A percentile compares a stretch with the other conserved stretches of the same genome.
Conservation (phyloP, 2,888 invertebrate genomes). For the Octonoba sinensis region DNA sequence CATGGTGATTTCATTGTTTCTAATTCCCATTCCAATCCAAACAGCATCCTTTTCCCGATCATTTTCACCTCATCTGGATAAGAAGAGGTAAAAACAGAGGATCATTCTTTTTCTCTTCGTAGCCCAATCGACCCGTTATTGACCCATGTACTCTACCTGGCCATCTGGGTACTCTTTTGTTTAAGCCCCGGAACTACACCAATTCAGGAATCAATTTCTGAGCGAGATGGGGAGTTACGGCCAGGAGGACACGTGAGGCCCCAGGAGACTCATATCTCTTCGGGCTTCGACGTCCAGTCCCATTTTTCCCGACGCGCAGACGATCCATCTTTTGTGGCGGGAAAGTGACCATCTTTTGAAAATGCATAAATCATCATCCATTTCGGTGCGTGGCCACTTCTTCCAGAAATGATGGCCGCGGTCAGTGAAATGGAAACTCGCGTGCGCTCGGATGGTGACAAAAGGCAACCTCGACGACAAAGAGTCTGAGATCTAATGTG, state of each 20-base stretch:
- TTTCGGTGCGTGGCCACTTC: background rate
- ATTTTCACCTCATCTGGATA: too few relatives aligned
- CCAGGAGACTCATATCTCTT: constrained; percentile 34
- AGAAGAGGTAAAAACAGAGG: too few relatives aligned
- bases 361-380: constrained; percentile 21
- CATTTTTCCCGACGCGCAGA: constrained; percentile 19
- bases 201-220: constrained; percentile 46
- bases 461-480: too few relatives aligned
- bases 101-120: too few relatives aligned
- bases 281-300: constrained; percentile 15
- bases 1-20: too few relatives aligned
- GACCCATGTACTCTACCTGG: too few relatives aligned
- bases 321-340: constrained; percentile 10
- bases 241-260: background rate
- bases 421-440: background rate
- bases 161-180: constrained; percentile 22
- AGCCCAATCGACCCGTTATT: too few relatives aligned
- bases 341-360: constrained; percentile 17
- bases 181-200: constrained; percentile 1
- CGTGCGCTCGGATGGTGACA: too few relatives aligned
- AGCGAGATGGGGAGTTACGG: constrained; percentile 37
- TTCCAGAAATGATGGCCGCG: background rate
- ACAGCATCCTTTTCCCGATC: too few relatives aligned
- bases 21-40: too few relatives aligned
- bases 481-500: too few relatives aligned